Conservation (phyloP, 2,113 vertebrate species). For the Microcebus jonahi region DNA sequence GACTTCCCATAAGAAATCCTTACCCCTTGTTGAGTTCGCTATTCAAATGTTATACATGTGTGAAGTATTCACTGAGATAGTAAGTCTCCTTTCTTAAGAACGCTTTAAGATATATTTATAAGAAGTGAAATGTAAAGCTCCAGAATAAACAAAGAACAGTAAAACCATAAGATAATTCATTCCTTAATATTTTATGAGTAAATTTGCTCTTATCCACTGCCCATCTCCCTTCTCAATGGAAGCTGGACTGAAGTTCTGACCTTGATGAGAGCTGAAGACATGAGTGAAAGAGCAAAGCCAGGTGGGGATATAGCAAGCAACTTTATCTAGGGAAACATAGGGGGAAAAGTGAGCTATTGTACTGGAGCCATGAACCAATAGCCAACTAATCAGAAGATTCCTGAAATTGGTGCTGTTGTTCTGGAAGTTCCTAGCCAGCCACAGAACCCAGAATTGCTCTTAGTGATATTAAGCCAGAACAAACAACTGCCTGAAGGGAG, state of each 20-base stretch:
- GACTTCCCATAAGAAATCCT: background rate
- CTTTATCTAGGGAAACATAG: background rate
- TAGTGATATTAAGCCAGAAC: background rate
- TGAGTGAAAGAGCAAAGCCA: background rate
- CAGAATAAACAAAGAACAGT: background rate
- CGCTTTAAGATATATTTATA: background rate
- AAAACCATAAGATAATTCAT: background rate
- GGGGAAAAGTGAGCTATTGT: background rate
- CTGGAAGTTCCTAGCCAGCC: background rate
- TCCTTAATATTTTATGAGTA: background rate
- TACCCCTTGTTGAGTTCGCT: background rate
- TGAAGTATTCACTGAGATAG: background rate
- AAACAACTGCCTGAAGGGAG: background rate
- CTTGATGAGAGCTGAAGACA: background rate
- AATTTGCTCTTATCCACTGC: background rate
- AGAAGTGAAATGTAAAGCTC: constrained; percentile 18
- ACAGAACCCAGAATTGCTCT: background rate
- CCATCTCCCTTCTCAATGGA: background rate
- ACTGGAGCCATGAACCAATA: background rate
- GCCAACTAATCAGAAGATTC: background rate
- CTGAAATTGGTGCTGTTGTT: background rate
- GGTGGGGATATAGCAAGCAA: background rate
- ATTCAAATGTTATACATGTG: background rate
- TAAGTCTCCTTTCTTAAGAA: constrained; percentile 22
- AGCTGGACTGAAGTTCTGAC: background rate